Percentiles rank a stretch among this genome's conserved stretches.
phyloP scores from a whole-genome alignment of 2,113 vertebrate species.

The Vulpes vulpes region DNA sequence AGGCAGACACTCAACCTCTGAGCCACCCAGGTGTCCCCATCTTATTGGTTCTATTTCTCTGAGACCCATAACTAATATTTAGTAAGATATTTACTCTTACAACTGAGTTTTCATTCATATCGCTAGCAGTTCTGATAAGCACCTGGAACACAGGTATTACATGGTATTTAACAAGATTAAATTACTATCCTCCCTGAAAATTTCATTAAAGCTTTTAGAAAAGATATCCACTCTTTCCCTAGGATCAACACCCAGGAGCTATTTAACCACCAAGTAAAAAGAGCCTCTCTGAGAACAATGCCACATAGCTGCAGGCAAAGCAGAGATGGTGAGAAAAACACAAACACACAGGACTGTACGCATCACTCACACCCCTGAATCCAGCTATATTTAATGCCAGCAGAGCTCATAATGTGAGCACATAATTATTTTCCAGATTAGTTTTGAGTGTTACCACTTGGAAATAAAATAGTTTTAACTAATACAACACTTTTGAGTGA shows the following conservation, averaged over 20 bases:
- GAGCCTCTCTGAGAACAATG: neutral
- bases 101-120: neutral
- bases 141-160: neutral
- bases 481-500: neutral
- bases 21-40: too few relatives aligned
- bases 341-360: fast-evolving
- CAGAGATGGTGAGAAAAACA: neutral
- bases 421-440: neutral
- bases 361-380: neutral
- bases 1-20: too few relatives aligned
- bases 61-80: constrained; percentile 13
- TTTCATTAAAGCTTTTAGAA: neutral
- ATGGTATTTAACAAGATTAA: neutral
- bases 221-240: neutral
- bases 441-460: neutral
- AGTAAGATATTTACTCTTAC: neutral
- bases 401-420: neutral
- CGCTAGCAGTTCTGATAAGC: neutral
- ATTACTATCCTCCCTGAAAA: neutral
- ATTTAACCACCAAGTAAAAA: neutral
- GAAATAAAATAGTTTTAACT: constrained; percentile 13
- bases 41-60: neutral
- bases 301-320: neutral
- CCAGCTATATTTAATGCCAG: neutral
- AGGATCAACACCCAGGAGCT: neutral